Evolutionary conservation across 2,797 vertebrate species (phyloP).

Genomic region (Chelidonichthys spinosus): DNA sequence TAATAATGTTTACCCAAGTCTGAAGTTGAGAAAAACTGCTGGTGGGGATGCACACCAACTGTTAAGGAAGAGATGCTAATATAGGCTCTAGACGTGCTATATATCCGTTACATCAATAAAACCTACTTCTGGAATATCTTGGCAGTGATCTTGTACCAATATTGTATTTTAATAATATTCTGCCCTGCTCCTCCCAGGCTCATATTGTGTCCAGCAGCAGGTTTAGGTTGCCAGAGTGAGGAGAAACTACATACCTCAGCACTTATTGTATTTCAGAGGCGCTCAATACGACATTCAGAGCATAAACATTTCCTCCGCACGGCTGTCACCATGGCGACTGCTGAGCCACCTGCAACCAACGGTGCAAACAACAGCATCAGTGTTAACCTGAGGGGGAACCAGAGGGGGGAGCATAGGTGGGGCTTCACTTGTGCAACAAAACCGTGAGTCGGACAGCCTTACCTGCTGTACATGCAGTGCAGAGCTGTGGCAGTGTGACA

Average conservation of each 20-base stretch:
- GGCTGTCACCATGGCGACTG: neutral
- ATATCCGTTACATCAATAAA: conserved; percentile 35
- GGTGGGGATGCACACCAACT: conserved; percentile 50
- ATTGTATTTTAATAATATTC: conserved; percentile 6
- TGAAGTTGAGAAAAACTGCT: conserved; percentile 34
- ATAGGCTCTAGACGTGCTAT: conserved; percentile 19
- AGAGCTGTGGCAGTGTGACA: neutral
- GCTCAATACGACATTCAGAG: neutral
- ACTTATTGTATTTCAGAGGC: conserved; percentile 10
- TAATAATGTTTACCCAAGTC: conserved; percentile 11
- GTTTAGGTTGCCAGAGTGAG: conserved; percentile 13
- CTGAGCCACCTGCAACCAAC: neutral
- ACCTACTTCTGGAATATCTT: conserved; percentile 54
- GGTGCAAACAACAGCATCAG: neutral
- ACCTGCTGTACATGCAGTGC: neutral
- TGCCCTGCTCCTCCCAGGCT: conserved; percentile 20
- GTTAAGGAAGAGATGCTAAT: conserved; percentile 17
- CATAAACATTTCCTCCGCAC: neutral
- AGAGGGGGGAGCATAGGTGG: neutral
- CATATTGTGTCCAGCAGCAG: conserved; percentile 34
- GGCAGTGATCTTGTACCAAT: conserved; percentile 80
- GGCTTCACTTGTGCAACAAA: neutral
- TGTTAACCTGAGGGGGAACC: neutral
- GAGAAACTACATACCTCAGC: conserved; percentile 2
- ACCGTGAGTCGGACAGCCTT: neutral